Percentiles rank a stretch among this genome's conserved stretches.
These are phyloP conservation scores for Leptatherina wallacei DNA, from an alignment of 2,797 vertebrate genomes.

Conservation along the genomic window DNA sequence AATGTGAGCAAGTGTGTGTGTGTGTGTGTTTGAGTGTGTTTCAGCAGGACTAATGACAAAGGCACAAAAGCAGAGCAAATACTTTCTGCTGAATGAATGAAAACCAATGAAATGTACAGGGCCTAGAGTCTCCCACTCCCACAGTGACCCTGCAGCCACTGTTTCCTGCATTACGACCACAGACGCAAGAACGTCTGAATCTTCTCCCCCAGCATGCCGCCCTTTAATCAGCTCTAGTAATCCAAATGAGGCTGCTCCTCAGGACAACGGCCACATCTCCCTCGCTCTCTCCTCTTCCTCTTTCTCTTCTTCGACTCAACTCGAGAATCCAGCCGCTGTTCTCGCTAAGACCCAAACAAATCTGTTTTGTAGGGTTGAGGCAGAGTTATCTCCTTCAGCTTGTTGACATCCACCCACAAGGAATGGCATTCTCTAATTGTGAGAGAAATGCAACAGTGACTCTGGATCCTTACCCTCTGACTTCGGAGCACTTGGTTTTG, in stretches of 20 bases:
- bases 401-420: constrained; percentile 23
- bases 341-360: constrained; percentile 37
- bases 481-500: constrained; percentile 3
- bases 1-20: constrained; percentile 21
- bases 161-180: constrained; percentile 34
- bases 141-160: constrained; percentile 45
- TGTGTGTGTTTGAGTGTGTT: constrained; percentile 19
- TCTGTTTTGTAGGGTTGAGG: constrained; percentile 11
- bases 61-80: constrained; percentile 69
- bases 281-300: constrained; percentile 14
- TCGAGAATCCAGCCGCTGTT: constrained; percentile 31
- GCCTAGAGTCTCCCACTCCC: constrained; percentile 21
- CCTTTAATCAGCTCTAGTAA: constrained; percentile 62
- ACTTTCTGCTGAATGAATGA: constrained; percentile 59
- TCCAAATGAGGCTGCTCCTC: constrained; percentile 43
- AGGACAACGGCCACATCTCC: constrained; percentile 32
- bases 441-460: neutral
- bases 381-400: constrained; percentile 25
- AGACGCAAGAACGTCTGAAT: constrained; percentile 31
- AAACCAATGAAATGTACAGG: constrained; percentile 49
- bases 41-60: constrained; percentile 56
- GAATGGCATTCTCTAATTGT: neutral
- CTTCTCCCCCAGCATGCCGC: constrained; percentile 1
- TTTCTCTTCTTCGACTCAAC: constrained; percentile 10
- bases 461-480: neutral